phyloP scores from a whole-genome alignment of 2,888 invertebrate species.

The Diadegma fenestrale region DNA sequence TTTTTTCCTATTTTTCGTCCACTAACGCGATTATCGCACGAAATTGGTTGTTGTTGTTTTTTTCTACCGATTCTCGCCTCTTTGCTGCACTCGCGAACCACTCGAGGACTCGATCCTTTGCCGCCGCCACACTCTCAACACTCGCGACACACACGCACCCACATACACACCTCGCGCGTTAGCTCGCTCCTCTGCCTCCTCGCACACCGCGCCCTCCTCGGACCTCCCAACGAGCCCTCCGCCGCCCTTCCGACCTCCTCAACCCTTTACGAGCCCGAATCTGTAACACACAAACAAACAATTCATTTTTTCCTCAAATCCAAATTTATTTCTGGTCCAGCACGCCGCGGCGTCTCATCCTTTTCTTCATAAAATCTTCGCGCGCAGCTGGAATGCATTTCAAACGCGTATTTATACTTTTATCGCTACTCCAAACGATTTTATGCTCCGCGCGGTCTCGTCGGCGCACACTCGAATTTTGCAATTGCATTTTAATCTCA shows the following conservation, averaged over 20 bases:
- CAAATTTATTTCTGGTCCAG: neutral
- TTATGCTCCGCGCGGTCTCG: slow-evolving; percentile 23
- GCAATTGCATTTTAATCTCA: neutral
- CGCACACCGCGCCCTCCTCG: slow-evolving; percentile 73
- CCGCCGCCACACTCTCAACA: slow-evolving; percentile 29
- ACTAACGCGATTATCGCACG: neutral
- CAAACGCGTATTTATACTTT: slow-evolving; percentile 48
- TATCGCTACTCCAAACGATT: slow-evolving; percentile 36
- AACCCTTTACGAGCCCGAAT: slow-evolving; percentile 68
- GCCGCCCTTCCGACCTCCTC: slow-evolving; percentile 72
- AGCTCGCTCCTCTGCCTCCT: slow-evolving; percentile 70
- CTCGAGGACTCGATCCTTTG: slow-evolving; percentile 8
- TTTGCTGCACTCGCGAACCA: slow-evolving; percentile 17
- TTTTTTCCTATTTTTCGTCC: neutral
- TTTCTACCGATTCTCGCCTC: neutral
- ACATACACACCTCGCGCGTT: slow-evolving; percentile 66
- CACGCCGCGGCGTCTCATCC: neutral
- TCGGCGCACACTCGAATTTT: neutral
- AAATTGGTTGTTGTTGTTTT: too few species aligned
- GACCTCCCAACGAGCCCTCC: slow-evolving; percentile 70
- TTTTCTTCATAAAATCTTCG: neutral
- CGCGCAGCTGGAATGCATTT: neutral
- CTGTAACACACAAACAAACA: slow-evolving; percentile 66
- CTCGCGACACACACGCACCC: slow-evolving; percentile 22
- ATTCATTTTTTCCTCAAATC: neutral